These are phyloP conservation scores for Ophraella communa DNA, from an alignment of 2,888 invertebrate species.

Conservation along the genomic window DNA sequence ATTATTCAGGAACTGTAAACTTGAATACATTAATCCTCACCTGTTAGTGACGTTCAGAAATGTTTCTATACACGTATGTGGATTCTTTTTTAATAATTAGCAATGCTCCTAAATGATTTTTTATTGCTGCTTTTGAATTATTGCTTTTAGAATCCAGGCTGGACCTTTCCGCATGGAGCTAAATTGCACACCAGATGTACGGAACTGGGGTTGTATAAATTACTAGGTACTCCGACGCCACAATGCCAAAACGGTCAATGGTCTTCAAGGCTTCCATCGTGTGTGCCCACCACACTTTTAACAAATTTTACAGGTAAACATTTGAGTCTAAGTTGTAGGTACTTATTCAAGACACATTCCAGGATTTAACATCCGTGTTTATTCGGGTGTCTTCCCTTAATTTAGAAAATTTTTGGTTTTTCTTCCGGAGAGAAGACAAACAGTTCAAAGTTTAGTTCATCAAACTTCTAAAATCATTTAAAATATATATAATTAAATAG, in stretches of 20 bases:
- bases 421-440: too few species aligned
- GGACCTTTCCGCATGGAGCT: constrained; percentile 79
- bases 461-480: too few species aligned
- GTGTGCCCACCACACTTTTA: constrained; percentile 84
- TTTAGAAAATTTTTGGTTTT: too few species aligned
- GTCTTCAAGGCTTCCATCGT: constrained; percentile 79
- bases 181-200: constrained; percentile 78
- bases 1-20: constrained; percentile 74
- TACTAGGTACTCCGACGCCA: constrained; percentile 77
- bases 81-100: neutral
- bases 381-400: too few species aligned
- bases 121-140: too few species aligned
- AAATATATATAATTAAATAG: neutral
- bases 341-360: neutral
- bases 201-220: constrained; percentile 83
- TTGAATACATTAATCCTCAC: constrained; percentile 73
- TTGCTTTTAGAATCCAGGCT: constrained; percentile 64
- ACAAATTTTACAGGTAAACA: constrained; percentile 81
- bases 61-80: constrained; percentile 73
- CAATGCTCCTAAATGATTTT: too few species aligned
- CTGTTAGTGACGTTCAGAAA: constrained; percentile 77
- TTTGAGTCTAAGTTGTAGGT: neutral
- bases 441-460: too few species aligned
- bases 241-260: constrained; percentile 84
- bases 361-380: too few species aligned